Conservation (phyloP, 2,797 vertebrate genomes). For the Monodelphis domestica region DNA sequence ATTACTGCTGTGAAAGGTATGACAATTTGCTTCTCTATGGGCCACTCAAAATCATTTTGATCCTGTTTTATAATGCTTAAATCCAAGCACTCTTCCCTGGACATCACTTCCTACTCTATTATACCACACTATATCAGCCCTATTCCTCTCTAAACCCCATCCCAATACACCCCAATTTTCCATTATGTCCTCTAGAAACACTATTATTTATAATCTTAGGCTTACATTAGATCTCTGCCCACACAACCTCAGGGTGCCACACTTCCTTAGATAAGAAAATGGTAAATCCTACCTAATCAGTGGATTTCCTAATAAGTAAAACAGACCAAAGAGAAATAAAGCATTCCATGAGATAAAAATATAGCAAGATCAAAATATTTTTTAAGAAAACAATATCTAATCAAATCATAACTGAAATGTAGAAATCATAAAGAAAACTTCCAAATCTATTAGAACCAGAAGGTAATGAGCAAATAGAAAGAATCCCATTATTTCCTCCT, state of each 20-base stretch:
- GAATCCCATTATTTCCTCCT: background rate
- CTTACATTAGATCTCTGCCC: background rate
- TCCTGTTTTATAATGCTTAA: background rate
- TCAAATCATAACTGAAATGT: background rate
- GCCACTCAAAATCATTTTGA: background rate
- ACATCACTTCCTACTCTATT: background rate
- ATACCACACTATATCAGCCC: background rate
- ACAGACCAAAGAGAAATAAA: background rate
- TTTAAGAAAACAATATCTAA: background rate
- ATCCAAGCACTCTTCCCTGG: background rate
- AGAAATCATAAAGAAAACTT: background rate
- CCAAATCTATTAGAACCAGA: background rate
- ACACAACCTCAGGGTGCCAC: background rate
- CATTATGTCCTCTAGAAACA: background rate
- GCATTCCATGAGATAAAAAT: background rate
- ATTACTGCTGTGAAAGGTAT: background rate
- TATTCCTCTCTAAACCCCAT: background rate
- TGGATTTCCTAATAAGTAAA: background rate
- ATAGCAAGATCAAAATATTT: background rate
- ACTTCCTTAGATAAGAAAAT: background rate
- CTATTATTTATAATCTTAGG: background rate
- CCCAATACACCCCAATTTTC: background rate
- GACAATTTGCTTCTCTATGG: background rate
- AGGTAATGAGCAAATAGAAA: background rate
- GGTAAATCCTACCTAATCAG: background rate